Conservation (phyloP, 2,888 invertebrate species). For the Diadromus collaris region DNA sequence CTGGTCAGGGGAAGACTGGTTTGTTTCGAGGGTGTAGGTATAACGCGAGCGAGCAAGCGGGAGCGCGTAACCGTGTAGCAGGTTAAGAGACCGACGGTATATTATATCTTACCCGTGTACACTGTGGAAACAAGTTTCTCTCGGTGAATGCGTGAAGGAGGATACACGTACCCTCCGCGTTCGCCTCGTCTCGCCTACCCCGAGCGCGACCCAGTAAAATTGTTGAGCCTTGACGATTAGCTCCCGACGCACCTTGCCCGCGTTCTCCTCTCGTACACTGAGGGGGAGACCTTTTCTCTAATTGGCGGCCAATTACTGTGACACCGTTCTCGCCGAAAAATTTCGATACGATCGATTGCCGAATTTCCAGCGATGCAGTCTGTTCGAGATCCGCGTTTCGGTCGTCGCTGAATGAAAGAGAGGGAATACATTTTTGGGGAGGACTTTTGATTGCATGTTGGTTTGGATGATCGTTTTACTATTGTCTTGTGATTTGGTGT, state of each 20-base stretch:
- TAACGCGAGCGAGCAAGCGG: conserved; percentile 40
- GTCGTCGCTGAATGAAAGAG: too few species aligned
- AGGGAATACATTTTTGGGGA: too few species aligned
- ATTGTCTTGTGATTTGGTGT: too few species aligned
- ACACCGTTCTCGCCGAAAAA: background rate
- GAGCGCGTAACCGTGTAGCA: conserved; percentile 55
- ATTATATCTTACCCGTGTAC: background rate
- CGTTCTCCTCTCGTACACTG: conserved; percentile 7
- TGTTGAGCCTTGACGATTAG: conserved; percentile 48
- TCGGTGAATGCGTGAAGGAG: conserved; percentile 28
- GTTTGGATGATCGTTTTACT: too few species aligned
- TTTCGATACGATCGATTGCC: conserved; percentile 1
- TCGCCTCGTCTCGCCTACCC: background rate
- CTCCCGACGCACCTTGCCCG: conserved; percentile 23
- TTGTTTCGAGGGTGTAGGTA: conserved; percentile 56
- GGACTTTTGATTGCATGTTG: too few species aligned
- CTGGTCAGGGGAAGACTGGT: conserved; percentile 64
- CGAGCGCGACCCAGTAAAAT: conserved; percentile 31
- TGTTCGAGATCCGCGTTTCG: too few species aligned
- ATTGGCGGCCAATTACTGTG: conserved; percentile 20
- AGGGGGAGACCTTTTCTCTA: background rate
- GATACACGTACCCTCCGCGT: background rate
- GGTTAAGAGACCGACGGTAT: conserved; percentile 37
- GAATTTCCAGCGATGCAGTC: too few species aligned
- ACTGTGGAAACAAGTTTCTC: conserved; percentile 46